phyloP scores from a whole-genome alignment of 1,140 invertebrate species.

The Megathymus violae region DNA sequence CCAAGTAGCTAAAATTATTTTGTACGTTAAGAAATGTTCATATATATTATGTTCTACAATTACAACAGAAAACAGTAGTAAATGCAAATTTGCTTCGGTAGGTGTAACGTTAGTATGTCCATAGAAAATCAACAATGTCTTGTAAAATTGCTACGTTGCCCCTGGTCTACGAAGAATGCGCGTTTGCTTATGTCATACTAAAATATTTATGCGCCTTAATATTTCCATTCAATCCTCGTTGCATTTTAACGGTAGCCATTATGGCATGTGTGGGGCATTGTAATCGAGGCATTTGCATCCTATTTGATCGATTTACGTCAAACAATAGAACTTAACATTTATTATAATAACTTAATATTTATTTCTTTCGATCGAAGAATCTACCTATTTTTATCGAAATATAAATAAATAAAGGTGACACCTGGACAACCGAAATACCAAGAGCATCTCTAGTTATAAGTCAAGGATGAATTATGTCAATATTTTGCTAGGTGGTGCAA shows the following conservation, averaged over 20 bases:
- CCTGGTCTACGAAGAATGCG: constrained; percentile 15
- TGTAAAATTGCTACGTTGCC: constrained; percentile 11
- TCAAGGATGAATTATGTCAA: no score
- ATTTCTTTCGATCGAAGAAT: background rate
- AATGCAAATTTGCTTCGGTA: background rate
- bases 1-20: no score
- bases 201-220: constrained; percentile 32
- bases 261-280: constrained; percentile 24
- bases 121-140: constrained; percentile 17
- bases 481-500: no score
- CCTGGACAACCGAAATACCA: no score
- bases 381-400: no score
- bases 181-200: constrained; percentile 26
- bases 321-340: background rate
- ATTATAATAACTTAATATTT: background rate
- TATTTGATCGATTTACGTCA: constrained; percentile 26
- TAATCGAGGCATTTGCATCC: constrained; percentile 26
- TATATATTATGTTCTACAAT: no score
- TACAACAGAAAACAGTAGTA: background rate
- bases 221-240: constrained; percentile 35
- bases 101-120: background rate
- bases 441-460: no score
- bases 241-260: constrained; percentile 32
- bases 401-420: no score
- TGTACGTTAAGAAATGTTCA: no score